phyloP scores from a whole-genome alignment of 2,797 vertebrate species.

The Acanthurus lineatus region DNA sequence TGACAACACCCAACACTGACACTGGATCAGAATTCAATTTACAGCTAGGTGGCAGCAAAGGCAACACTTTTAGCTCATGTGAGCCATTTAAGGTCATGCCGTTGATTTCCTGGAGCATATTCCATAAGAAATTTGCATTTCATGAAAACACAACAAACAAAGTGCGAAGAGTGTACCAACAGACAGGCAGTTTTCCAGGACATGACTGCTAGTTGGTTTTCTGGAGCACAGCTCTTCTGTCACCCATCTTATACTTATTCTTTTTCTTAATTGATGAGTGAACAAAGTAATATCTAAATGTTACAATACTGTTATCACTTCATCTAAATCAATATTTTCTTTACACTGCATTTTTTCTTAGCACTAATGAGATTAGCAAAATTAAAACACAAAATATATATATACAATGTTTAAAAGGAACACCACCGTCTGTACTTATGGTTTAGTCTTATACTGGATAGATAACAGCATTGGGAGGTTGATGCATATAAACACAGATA shows the following conservation, averaged over 20 bases:
- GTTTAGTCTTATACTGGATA: not conserved
- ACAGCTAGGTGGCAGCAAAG: conserved; percentile 37
- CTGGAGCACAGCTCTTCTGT: not conserved
- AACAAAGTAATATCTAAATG: not conserved
- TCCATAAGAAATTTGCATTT: conserved; percentile 1
- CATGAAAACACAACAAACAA: conserved; percentile 6
- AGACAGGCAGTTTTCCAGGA: not conserved
- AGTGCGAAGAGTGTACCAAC: not conserved
- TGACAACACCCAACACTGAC: not conserved
- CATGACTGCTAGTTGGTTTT: not conserved
- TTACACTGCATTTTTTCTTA: not conserved
- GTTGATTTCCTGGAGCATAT: not conserved
- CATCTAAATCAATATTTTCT: not conserved
- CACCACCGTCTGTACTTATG: not conserved
- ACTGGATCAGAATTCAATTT: not conserved
- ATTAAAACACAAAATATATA: not conserved
- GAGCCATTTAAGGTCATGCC: not conserved
- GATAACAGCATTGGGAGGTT: not conserved
- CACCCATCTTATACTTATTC: not conserved
- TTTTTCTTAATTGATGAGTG: too few relatives aligned
- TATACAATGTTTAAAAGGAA: not conserved
- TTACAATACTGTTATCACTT: too few relatives aligned
- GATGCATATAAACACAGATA: conserved; percentile 1
- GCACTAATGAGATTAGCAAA: not conserved
- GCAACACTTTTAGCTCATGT: not conserved